Conservation (phyloP, 2,113 vertebrate species). For the Crotalus viridis region DNA sequence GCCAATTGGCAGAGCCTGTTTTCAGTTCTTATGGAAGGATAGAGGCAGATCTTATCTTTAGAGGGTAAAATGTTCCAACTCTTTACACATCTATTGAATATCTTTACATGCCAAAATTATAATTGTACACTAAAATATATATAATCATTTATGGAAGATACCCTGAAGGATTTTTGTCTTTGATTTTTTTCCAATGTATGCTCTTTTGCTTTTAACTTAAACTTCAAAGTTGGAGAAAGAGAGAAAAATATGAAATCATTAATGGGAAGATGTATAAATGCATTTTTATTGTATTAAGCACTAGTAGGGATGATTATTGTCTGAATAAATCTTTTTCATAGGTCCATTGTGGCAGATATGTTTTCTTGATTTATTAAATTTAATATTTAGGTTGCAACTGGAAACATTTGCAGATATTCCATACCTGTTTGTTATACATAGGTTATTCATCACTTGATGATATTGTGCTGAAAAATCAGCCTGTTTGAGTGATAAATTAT, state of each 20-base stretch:
- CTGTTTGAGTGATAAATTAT: not conserved
- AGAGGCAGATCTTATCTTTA: too few species aligned
- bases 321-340: conserved; percentile 26
- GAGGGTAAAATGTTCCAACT: too few species aligned
- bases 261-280: conserved; percentile 3
- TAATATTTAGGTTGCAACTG: conserved; percentile 1
- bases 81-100: not conserved
- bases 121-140: not conserved
- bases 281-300: conserved; percentile 41
- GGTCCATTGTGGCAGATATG: conserved; percentile 13
- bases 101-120: not conserved
- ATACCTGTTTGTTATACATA: not conserved
- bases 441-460: not conserved
- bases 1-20: too few species aligned
- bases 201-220: not conserved
- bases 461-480: not conserved
- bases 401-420: not conserved
- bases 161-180: not conserved
- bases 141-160: not conserved
- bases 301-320: conserved; percentile 31
- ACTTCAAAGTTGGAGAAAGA: conserved; percentile 22
- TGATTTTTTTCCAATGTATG: not conserved
- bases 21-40: too few species aligned
- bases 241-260: not conserved
- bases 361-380: conserved; percentile 24